Evolutionary conservation across 1,140 invertebrate genomes (phyloP).

Genomic region (Drosophila tani): DNA sequence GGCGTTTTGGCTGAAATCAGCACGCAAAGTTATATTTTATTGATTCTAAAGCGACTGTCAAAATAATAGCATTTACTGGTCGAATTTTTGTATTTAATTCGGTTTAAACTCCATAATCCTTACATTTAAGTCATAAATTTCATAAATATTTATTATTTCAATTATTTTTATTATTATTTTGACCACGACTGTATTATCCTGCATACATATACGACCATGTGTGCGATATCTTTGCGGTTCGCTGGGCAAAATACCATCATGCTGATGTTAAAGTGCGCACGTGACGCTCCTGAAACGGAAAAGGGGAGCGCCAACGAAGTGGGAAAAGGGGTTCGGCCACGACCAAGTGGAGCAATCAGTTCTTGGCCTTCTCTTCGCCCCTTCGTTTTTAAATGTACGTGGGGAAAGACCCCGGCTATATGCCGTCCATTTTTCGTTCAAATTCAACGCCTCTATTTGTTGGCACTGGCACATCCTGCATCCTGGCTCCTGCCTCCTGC

Average conservation of each 20-base stretch:
- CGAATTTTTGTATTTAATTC: too few relatives aligned
- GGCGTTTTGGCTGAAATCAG: conserved; percentile 62
- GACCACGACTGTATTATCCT: not conserved
- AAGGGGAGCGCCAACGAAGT: conserved; percentile 9
- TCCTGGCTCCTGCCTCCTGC: not conserved
- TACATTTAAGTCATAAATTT: too few relatives aligned
- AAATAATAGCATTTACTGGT: not conserved
- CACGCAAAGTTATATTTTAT: conserved; percentile 82
- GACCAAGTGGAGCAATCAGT: conserved; percentile 68
- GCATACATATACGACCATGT: not conserved
- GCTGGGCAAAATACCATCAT: conserved; percentile 73
- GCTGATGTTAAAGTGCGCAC: conserved; percentile 78
- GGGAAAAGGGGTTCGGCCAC: not conserved
- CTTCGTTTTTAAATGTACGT: conserved; percentile 8
- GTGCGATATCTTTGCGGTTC: conserved; percentile 55
- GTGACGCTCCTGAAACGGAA: conserved; percentile 56
- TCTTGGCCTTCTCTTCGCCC: conserved; percentile 9
- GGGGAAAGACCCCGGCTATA: not conserved
- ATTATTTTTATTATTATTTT: not conserved
- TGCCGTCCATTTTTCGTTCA: conserved; percentile 41
- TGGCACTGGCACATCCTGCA: conserved; percentile 10
- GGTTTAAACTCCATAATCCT: too few relatives aligned
- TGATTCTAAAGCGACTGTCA: conserved; percentile 76
- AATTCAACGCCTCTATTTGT: conserved; percentile 41
- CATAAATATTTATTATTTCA: too few relatives aligned